Base-by-base conservation (phyloP, 2,797 vertebrate genomes). In the Phoebastria nigripes region DNA sequence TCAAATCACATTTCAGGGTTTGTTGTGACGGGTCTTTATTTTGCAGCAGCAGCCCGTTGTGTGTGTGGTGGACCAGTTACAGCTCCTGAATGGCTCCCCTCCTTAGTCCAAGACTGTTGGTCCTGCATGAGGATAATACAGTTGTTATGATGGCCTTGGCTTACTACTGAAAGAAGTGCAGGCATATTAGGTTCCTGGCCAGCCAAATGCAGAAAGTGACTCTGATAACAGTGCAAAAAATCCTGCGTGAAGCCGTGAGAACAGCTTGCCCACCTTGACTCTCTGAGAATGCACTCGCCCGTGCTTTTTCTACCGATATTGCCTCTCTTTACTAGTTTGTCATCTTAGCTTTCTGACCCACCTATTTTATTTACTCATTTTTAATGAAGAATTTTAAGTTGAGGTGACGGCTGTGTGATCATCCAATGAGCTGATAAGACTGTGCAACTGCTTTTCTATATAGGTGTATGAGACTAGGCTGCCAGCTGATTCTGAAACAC, bases 31-130 rank as follows among this genome's bases (percentile, higher is more conserved):
- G 8, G 9, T 14, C 11, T 54, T 80, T 15, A 11, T 61, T 35
- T 56, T 65, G 37, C 7, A 8, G 33, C 39, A 28, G 19, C 22
- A 52, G 35, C 13, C n/a, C 12, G 28, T 1, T 22, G 24, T 19
- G 21, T 3, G 1, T 41, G 61, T 12, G 65, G 7, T 35, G 58
- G 12, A 15, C 18, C 5, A 0, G 2, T 9, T 26, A 11, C 20
- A 31, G 51, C 33, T 54, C 20, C 20, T 24, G 6, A 5, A 2
- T 9, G 29, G 20, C 42, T 73, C 10, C 41, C 4, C 2, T 49
- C 11, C 8, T 2, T 17, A 9, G 19, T 24, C 39, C 28, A 5
- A 22, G 55, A 4, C 12, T 26, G 28, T 18, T 21, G 21, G 55
- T 44, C 7, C 14, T 33, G 49, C n/a, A 1, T 24, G 61, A 51